Percentiles rank a stretch among this genome's conserved stretches.
phyloP scores from a whole-genome alignment of 2,888 invertebrate species.

The Herminia tarsipennalis region DNA sequence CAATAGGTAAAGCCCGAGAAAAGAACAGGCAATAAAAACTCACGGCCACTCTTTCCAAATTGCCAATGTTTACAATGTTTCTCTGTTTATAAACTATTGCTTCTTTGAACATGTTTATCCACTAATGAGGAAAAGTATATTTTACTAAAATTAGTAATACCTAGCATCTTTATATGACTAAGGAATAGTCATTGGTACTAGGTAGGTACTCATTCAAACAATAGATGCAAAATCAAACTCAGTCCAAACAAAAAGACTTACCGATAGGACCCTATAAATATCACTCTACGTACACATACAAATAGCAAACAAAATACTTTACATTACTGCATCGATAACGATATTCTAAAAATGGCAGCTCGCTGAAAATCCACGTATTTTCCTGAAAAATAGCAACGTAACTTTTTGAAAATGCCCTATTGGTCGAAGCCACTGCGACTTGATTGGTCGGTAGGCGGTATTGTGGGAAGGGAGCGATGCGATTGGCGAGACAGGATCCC shows the following conservation, averaged over 20 bases:
- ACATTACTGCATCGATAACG: conserved; percentile 42
- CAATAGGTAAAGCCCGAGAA: too few relatives aligned
- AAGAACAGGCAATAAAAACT: too few relatives aligned
- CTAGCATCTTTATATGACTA: too few relatives aligned
- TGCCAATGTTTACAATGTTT: too few relatives aligned
- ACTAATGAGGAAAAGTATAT: too few relatives aligned
- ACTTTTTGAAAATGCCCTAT: conserved; percentile 53
- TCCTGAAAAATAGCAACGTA: conserved; percentile 65
- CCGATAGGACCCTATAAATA: neutral
- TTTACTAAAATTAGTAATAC: too few relatives aligned
- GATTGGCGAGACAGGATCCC: conserved; percentile 63
- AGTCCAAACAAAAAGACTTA: neutral
- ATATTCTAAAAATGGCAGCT: conserved; percentile 51
- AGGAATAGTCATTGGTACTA: too few relatives aligned
- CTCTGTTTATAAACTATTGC: too few relatives aligned
- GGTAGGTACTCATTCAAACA: neutral
- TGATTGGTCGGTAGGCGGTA: conserved; percentile 74
- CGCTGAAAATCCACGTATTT: conserved; percentile 67
- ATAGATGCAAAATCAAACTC: neutral
- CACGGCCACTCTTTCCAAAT: too few relatives aligned
- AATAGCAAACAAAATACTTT: conserved; percentile 19
- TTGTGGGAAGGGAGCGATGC: conserved; percentile 29
- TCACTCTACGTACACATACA: neutral
- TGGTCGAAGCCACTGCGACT: conserved; percentile 49
- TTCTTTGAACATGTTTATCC: too few relatives aligned